These are phyloP conservation scores for Eupithecia exiguata DNA, from an alignment of 2,888 invertebrate species.

Conservation along the genomic window DNA sequence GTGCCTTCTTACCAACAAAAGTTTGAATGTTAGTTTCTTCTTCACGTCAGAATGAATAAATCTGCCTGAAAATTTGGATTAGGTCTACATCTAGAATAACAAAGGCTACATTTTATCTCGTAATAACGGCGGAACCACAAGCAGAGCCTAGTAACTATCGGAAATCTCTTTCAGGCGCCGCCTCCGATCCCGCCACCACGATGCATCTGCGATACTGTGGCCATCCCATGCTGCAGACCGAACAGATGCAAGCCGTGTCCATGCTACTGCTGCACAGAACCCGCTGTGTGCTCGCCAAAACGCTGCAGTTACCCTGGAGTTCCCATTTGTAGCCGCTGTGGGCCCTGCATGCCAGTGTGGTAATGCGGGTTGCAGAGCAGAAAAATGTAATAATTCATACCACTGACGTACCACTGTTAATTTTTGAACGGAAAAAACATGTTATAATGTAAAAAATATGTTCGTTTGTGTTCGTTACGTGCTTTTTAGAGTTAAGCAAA, in stretches of 20 bases:
- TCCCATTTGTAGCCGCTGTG: slow-evolving; percentile 69
- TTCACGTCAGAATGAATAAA: no score
- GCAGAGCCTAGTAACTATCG: background rate
- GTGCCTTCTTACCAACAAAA: no score
- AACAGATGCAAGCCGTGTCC: slow-evolving; percentile 83
- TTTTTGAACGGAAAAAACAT: background rate
- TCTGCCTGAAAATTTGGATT: no score
- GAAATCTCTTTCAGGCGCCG: slow-evolving; percentile 52
- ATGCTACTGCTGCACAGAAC: slow-evolving; percentile 79
- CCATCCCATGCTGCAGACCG: slow-evolving; percentile 80
- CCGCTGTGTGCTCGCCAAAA: slow-evolving; percentile 67
- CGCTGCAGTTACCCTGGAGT: slow-evolving; percentile 76
- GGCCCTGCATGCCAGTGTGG: slow-evolving; percentile 79
- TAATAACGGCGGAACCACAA: no score
- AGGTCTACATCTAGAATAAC: no score
- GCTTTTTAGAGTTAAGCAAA: background rate
- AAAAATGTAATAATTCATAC: background rate
- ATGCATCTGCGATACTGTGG: slow-evolving; percentile 65
- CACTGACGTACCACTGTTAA: background rate
- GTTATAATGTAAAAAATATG: background rate
- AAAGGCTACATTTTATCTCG: no score
- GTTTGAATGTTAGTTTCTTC: no score
- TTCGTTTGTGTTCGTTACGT: background rate
- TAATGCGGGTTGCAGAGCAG: slow-evolving; percentile 44
- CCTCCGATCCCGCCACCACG: slow-evolving; percentile 57